Base-by-base conservation (phyloP, 2,888 invertebrate species). In the Azorinus chamasolen region DNA sequence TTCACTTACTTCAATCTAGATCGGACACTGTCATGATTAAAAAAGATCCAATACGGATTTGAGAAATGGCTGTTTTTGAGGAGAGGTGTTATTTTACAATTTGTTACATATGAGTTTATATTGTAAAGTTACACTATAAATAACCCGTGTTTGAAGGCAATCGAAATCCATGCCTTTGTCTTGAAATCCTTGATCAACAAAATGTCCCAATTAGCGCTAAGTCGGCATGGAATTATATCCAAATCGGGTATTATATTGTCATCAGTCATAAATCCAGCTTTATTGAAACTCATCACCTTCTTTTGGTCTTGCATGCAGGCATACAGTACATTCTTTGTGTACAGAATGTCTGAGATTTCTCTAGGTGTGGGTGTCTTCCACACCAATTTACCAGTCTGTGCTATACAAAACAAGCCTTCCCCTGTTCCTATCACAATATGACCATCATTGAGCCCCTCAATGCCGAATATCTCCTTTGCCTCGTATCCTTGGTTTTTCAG, bases 171-270 rank as follows among this genome's bases (percentile, higher is more conserved):
- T 0, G 65, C 54, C 50, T 76, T 80, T 3, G 73, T 65, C 59
- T 76, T 76, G 39, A 76, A 80, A 43, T 80, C 76, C 46, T 76
- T 80, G 5, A 80, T 72, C 18, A 80, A 32, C 48, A 80, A 12
- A 16, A 61, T 62, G 50, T 80, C 80, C 76, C 76, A 73, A 48
- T 69, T 65, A 1, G 76, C 80, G 53, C 76, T 70, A 32, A 80
- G 32, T 53, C 58, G 68, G 39, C 76, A 66, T 4, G 80, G 80
- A n/a, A 73, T 69, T 16, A 73, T 50, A n/a, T 75, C 76, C 45
- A 80, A 39, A 32, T 76, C 65, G 2, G 80, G 69, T 18, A 80
- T 59, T 4, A 80, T 69, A 32, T 80, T 76, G 14, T 80, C 80
- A 37, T 76, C 65, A 6, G 69, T 80, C 22, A 80, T 66, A 54